Evolutionary conservation across 2,888 invertebrate genomes (phyloP), one percentile per base, ranked within the genome.

Genomic region (Amblyjoppa fuscipennis): DNA sequence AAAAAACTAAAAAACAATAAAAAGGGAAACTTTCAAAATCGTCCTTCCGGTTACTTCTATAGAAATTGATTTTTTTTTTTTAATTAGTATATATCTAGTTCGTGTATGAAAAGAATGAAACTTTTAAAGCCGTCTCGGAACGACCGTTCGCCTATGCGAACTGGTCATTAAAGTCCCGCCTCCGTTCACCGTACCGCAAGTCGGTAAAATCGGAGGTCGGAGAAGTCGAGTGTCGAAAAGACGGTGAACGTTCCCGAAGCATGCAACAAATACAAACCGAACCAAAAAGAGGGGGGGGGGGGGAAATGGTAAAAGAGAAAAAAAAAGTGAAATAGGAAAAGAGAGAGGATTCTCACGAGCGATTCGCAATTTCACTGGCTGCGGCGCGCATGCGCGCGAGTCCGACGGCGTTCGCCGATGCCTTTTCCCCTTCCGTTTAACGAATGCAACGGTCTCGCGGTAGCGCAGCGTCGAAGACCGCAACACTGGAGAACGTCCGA

Each of bases 281-380:
- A 61, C 16, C 1, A 16, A 16, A 16, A 16, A 59, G 6, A 6
- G 11, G 16, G 20, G 20, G 20, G 20, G 20, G 20, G 20, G 20
- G 20, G 20, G 20, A 20, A 20, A 20, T 20, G 20, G 20, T 20
- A 13, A 64, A 64, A 51, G 16, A 61, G 25, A 38, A 3, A n/a
- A 25, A 66, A 61, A 84, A 77, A 70, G 68, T 5, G 28, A 38
- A 38, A 25, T 34, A 31, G 66, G 84, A 81, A 76, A 77, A 82
- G 85, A 75, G 78, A 85, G 85, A 82, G 85, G 85, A 85, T 85
- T 82, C 81, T 56, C 81, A 49, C 61, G 74, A 31, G 85, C 82
- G 68, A 82, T 82, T 82, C 59, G 77, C 85, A 81, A 82, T 85
- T 85, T 82, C 85, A 59, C 79, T 59, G 76, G 25, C 64, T 34